Evolutionary conservation across 2,888 invertebrate genomes (phyloP).

Genomic region (Glaucopsyche alexis): DNA sequence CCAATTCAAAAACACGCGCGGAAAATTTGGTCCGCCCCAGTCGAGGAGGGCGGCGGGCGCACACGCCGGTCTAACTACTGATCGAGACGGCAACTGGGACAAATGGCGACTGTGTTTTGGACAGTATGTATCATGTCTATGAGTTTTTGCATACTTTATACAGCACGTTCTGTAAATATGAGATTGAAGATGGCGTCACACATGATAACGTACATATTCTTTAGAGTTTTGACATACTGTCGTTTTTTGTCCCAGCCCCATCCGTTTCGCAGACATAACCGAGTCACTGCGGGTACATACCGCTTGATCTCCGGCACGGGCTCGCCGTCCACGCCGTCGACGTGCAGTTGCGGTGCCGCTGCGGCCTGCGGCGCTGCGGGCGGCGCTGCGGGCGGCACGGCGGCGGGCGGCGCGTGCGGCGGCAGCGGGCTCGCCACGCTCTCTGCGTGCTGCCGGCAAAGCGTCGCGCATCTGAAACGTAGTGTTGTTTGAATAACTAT

Average conservation of each 20-base stretch:
- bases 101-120: not conserved
- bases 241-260: not conserved
- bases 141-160: no score
- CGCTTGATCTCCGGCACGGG: slow-evolving; percentile 60
- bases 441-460: slow-evolving; percentile 67
- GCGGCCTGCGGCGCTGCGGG: slow-evolving; percentile 34
- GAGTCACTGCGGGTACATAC: slow-evolving; percentile 41
- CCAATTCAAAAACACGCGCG: slow-evolving; percentile 24
- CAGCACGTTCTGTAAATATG: no score
- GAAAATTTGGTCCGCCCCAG: slow-evolving; percentile 7
- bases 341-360: slow-evolving; percentile 45
- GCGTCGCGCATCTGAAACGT: slow-evolving; percentile 56
- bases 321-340: slow-evolving; percentile 45
- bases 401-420: slow-evolving; percentile 41
- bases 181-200: no score
- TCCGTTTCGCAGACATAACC: not conserved
- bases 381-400: slow-evolving; percentile 40
- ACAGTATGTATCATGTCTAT: no score
- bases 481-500: not conserved
- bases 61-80: not conserved
- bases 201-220: no score
- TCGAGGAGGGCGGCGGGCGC: not conserved
- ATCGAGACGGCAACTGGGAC: not conserved
- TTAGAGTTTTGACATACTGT: no score
- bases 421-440: slow-evolving; percentile 54